A percentile compares a stretch with the other conserved stretches of the same genome.
phyloP scores from a whole-genome alignment of 2,888 invertebrate genomes.

The Stenoptilia bipunctidactyla region DNA sequence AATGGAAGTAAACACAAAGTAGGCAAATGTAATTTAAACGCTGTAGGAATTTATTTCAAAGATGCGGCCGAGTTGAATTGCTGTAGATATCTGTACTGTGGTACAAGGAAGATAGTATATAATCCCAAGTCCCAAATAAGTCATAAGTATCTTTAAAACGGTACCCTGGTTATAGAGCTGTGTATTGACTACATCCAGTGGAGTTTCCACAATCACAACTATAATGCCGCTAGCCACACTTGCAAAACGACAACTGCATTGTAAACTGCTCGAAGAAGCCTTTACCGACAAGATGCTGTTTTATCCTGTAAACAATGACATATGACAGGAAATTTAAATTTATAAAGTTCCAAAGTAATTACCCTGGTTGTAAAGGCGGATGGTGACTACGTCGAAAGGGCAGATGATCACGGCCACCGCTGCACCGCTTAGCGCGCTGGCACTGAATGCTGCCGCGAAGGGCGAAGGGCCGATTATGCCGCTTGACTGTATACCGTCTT shows the following conservation, averaged over 20 bases:
- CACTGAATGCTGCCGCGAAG: slow-evolving; percentile 51
- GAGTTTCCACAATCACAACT: slow-evolving; percentile 83
- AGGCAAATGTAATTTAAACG: too few relatives aligned
- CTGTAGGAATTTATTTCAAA: too few relatives aligned
- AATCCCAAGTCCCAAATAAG: too few relatives aligned
- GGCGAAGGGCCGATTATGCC: slow-evolving; percentile 31
- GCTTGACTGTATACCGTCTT: slow-evolving; percentile 40
- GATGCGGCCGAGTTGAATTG: too few relatives aligned
- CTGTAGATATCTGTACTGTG: too few relatives aligned
- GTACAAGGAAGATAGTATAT: too few relatives aligned
- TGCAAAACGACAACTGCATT: slow-evolving; percentile 76
- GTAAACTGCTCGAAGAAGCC: slow-evolving; percentile 64
- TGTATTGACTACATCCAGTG: slow-evolving; percentile 89
- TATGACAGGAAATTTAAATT: slow-evolving; percentile 8
- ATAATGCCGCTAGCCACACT: slow-evolving; percentile 83
- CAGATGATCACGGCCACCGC: slow-evolving; percentile 83
- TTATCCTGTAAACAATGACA: slow-evolving; percentile 38
- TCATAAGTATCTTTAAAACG: too few relatives aligned
- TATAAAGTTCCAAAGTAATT: slow-evolving; percentile 21
- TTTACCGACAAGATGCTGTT: slow-evolving; percentile 30
- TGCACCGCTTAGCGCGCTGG: slow-evolving; percentile 83
- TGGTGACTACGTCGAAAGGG: slow-evolving; percentile 88
- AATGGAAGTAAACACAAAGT: too few relatives aligned
- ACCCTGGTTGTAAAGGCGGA: slow-evolving; percentile 93
- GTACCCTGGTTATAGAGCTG: slow-evolving; percentile 90